phyloP scores from a whole-genome alignment of 2,888 invertebrate genomes.

The Coelopa pilipes region DNA sequence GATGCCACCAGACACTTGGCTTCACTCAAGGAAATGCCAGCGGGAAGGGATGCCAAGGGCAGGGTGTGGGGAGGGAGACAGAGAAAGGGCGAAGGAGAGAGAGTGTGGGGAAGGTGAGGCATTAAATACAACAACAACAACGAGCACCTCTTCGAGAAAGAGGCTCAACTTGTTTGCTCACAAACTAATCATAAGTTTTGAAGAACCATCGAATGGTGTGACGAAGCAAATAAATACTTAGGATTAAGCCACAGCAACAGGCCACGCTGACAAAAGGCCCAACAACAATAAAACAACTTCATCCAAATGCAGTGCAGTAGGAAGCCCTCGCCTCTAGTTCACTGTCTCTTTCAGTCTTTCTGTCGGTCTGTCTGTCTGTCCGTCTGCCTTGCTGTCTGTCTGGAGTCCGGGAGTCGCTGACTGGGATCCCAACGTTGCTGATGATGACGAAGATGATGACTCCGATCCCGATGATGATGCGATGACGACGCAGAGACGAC shows the following conservation, averaged over 20 bases:
- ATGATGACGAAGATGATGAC: neutral
- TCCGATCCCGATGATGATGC: neutral
- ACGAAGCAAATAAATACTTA: conserved; percentile 35
- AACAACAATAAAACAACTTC: neutral
- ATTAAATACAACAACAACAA: conserved; percentile 10
- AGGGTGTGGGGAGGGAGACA: neutral
- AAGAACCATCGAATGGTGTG: conserved; percentile 35
- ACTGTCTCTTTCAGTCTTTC: neutral
- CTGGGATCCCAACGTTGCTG: neutral
- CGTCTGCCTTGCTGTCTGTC: neutral
- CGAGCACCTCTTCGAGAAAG: too few relatives aligned
- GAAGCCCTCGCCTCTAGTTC: neutral
- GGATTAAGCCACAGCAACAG: conserved; percentile 22
- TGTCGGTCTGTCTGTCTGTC: too few relatives aligned
- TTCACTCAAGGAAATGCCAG: conserved; percentile 1
- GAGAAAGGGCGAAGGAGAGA: too few relatives aligned
- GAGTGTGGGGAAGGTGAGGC: too few relatives aligned
- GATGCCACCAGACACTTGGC: conserved; percentile 22
- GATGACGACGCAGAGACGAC: neutral
- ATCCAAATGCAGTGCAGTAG: conserved; percentile 17
- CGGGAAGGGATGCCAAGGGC: neutral
- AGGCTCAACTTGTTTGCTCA: conserved; percentile 11
- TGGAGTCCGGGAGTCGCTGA: too few relatives aligned
- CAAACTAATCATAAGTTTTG: conserved; percentile 34
- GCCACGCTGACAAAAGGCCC: neutral